phyloP scores from a whole-genome alignment of 2,113 vertebrate species.

The Muntiacus reevesi region DNA sequence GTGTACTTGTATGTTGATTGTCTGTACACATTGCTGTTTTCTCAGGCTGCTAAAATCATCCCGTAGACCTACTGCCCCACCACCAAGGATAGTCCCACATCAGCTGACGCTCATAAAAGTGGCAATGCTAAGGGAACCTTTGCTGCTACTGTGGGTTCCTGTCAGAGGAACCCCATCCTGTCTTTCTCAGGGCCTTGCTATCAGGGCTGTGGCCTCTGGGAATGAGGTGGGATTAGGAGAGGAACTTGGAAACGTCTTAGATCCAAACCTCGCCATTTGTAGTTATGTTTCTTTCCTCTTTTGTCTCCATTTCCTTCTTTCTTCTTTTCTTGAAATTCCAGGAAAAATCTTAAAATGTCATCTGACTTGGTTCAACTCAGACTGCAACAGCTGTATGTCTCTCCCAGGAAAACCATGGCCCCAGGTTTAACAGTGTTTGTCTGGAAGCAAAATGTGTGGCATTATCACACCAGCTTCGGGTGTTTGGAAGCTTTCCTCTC shows the following conservation, averaged over 20 bases:
- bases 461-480: background rate
- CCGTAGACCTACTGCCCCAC: background rate
- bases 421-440: background rate
- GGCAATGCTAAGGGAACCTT: rapidly evolving
- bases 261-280: background rate
- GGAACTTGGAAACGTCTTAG: background rate
- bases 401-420: background rate
- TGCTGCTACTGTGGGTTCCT: background rate
- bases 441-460: background rate
- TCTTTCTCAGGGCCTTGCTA: background rate
- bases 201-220: background rate
- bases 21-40: background rate
- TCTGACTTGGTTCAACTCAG: background rate
- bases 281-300: background rate
- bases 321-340: background rate
- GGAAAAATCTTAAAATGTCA: background rate
- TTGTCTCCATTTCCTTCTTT: background rate
- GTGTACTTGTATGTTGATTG: background rate
- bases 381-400: background rate
- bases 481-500: background rate
- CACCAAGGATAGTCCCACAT: background rate
- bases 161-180: background rate
- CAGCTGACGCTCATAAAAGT: background rate
- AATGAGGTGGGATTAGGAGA: background rate
- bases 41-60: background rate